A percentile compares a stretch with the other conserved stretches of the same genome.
Conservation (phyloP, 2,797 vertebrate genomes). For the Platalea minor region DNA sequence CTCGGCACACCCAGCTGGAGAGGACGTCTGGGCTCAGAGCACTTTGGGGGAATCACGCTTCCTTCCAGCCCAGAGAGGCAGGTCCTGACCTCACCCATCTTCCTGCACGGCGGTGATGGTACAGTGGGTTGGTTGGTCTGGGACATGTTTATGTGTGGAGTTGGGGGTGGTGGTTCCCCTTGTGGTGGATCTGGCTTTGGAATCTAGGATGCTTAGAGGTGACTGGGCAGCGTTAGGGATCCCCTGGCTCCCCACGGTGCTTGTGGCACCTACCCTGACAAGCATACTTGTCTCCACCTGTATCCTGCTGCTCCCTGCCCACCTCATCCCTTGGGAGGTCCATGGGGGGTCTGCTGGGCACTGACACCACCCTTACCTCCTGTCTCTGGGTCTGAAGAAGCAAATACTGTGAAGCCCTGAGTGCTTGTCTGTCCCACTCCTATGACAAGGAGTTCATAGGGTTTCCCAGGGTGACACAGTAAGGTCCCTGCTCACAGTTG, state of each 20-base stretch:
- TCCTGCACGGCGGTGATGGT: neutral
- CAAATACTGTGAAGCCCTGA: rapidly evolving
- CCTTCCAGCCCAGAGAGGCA: neutral
- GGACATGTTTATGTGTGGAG: neutral
- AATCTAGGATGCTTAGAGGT: neutral
- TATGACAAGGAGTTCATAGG: neutral
- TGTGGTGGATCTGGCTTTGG: neutral
- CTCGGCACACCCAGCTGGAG: neutral
- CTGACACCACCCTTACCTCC: neutral
- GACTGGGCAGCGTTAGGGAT: neutral
- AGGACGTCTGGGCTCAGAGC: neutral
- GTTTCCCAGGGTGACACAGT: neutral
- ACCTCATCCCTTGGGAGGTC: neutral
- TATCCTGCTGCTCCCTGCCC: neutral
- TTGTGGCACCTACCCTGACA: neutral
- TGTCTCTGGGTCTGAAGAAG: neutral
- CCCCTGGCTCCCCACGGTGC: neutral
- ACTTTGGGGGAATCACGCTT: neutral
- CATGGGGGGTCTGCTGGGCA: neutral
- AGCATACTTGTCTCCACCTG: neutral
- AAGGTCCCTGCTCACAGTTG: neutral
- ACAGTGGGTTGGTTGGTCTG: neutral
- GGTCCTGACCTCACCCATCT: neutral
- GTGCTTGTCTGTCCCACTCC: neutral
- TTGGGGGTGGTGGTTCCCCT: neutral